Evolutionary conservation across 2,888 invertebrate species (phyloP), one percentile per base, ranked within the genome.

Genomic region (Oscheius myriophilus): DNA sequence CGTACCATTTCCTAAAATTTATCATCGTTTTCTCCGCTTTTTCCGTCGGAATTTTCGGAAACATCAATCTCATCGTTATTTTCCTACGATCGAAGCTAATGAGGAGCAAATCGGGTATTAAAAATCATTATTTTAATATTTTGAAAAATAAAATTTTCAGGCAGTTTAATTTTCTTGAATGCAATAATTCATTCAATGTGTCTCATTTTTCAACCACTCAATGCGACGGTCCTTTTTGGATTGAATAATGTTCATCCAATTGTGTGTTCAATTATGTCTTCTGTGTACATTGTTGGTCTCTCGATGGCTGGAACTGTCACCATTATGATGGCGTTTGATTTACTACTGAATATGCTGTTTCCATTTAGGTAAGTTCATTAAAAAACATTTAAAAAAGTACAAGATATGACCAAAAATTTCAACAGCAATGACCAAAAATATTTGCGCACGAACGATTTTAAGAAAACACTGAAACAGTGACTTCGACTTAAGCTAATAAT

Each of bases 271-370:
- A 18, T 46, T 18, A 46, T 46, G 46, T 46, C 46, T 14, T 16
- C 46, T 18, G 46, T 46, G n/a, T 46, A 46, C 46, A 46, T 46
- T 14, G 18, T 18, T 46, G 46, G 46, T 3, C 46, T 46, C 18
- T 46, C 46, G 18, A 46, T 46, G 46, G 46, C 46, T 18, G 46
- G 46, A 46, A 46, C 46, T 46, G 46, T 46, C 46, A 46, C 46
- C 0, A 46, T 46, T 14, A 46, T 46, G 46, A 46, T 46, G 46
- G 46, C 46, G 3, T 46, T 46, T 14, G 46, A 46, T 18, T 18
- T 46, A 46, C 46, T 46, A 4, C 46, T 46, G 18, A 46, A 46
- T 46, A 46, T 46, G 46, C n/a, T 46, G 1, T 46, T 46, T 46
- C 46, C 46, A 4, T 46, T 46, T 46, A 46, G 46, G 46, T 46